A percentile compares a stretch with the other conserved stretches of the same genome.
Conservation (phyloP, 2,888 invertebrate species). For the Acleris emargana region DNA sequence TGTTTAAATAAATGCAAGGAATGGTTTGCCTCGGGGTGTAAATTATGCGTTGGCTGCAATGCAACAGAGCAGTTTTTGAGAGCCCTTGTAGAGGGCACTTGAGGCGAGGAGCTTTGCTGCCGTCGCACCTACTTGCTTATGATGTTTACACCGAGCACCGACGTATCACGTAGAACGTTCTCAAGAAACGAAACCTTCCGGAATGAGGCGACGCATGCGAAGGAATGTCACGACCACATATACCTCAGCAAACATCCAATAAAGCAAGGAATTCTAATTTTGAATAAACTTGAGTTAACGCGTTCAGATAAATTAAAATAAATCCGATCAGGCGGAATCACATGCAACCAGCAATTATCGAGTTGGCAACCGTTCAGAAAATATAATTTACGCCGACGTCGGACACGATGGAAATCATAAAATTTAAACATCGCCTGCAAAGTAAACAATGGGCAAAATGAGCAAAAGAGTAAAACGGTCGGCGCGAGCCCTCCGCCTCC, state of each 20-base stretch:
- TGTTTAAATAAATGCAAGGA: background rate
- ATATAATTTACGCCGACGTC: conserved; percentile 72
- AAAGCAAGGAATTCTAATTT: conserved; percentile 26
- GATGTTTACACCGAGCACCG: conserved; percentile 68
- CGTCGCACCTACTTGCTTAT: conserved; percentile 59
- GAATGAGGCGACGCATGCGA: conserved; percentile 40
- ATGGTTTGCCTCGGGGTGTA: conserved; percentile 42
- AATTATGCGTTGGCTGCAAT: conserved; percentile 66
- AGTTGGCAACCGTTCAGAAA: conserved; percentile 75
- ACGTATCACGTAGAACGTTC: conserved; percentile 47
- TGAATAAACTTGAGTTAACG: conserved; percentile 47
- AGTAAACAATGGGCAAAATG: conserved; percentile 82
- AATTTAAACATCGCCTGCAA: conserved; percentile 73
- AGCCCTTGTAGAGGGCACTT: conserved; percentile 64
- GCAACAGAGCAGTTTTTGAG: conserved; percentile 74
- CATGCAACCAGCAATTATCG: conserved; percentile 64
- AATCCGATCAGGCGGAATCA: conserved; percentile 61
- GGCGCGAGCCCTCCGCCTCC: conserved; percentile 58
- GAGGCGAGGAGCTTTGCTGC: conserved; percentile 59
- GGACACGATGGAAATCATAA: conserved; percentile 77
- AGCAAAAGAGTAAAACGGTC: conserved; percentile 63
- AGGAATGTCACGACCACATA: conserved; percentile 31
- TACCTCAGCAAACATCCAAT: conserved; percentile 15
- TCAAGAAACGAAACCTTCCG: conserved; percentile 41
- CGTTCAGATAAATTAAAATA: conserved; percentile 59